Percentiles rank a stretch among this genome's conserved stretches.
Conservation (phyloP, 2,888 invertebrate species). For the Heliconius ethilla region DNA sequence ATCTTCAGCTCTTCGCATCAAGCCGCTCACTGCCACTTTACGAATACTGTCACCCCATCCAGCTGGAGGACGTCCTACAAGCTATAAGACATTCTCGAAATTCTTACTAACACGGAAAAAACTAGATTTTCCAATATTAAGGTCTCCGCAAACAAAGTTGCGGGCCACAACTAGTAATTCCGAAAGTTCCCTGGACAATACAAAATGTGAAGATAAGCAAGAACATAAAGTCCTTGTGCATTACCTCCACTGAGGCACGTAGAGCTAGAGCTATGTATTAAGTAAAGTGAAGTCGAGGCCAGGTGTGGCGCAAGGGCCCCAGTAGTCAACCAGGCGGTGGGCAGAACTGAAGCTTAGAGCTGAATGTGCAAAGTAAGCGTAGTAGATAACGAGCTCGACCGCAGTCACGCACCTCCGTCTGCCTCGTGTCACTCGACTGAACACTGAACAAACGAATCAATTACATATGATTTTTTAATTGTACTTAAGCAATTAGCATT, state of each 20-base stretch:
- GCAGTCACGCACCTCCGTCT: constrained; percentile 15
- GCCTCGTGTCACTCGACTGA: neutral
- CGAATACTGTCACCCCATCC: no score
- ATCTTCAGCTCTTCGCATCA: no score
- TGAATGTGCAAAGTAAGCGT: neutral
- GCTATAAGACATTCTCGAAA: no score
- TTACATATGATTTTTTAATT: neutral
- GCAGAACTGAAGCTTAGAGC: neutral
- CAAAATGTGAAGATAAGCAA: neutral
- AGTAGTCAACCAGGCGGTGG: neutral
- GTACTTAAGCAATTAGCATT: neutral
- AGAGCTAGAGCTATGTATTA: neutral
- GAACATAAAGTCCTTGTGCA: neutral
- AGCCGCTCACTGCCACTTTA: no score
- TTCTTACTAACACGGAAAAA: no score
- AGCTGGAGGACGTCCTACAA: no score
- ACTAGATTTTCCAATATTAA: no score
- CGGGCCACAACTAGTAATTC: neutral
- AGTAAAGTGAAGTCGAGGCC: neutral
- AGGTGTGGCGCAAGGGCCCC: neutral
- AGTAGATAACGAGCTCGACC: neutral
- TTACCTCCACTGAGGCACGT: neutral
- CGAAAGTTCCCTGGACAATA: neutral
- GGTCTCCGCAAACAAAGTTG: neutral
- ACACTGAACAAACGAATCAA: constrained; percentile 10